These are phyloP conservation scores for Cosmia trapezina DNA, from an alignment of 2,888 invertebrate species.

Conservation along the genomic window DNA sequence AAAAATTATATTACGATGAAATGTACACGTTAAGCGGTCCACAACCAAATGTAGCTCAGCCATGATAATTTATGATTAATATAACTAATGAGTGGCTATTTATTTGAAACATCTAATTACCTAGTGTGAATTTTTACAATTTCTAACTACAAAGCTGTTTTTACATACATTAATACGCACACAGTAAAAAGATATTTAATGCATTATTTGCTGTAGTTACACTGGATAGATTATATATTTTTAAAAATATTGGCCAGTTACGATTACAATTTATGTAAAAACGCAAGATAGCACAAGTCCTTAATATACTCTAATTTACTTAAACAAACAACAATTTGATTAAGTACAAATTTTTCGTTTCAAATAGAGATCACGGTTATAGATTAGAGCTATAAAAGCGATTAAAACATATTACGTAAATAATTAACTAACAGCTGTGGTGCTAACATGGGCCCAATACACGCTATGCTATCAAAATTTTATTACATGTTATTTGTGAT, in stretches of 20 bases:
- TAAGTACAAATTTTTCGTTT: constrained; percentile 79
- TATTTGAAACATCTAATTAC: constrained; percentile 75
- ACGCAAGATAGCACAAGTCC: constrained; percentile 75
- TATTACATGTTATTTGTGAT: constrained; percentile 50
- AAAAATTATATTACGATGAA: constrained; percentile 42
- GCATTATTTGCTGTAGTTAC: constrained; percentile 66
- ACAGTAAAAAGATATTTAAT: constrained; percentile 74
- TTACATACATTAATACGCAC: constrained; percentile 80
- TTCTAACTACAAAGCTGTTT: constrained; percentile 83
- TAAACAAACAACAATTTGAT: constrained; percentile 80
- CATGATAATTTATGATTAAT: constrained; percentile 57
- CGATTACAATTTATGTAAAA: constrained; percentile 69
- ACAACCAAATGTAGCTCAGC: constrained; percentile 59
- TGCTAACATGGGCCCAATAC: constrained; percentile 67
- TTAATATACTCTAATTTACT: constrained; percentile 71
- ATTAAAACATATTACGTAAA: constrained; percentile 63
- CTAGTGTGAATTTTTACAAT: constrained; percentile 79
- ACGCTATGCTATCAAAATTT: constrained; percentile 64
- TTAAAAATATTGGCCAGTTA: constrained; percentile 76
- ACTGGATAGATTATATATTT: constrained; percentile 71
- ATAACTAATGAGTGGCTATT: constrained; percentile 69
- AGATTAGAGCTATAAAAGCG: constrained; percentile 69
- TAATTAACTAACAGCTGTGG: constrained; percentile 59
- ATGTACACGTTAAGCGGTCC: constrained; percentile 37
- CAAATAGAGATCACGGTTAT: constrained; percentile 78